Conservation (phyloP, 2,113 vertebrate genomes). For the Choloepus hoffmanni region DNA sequence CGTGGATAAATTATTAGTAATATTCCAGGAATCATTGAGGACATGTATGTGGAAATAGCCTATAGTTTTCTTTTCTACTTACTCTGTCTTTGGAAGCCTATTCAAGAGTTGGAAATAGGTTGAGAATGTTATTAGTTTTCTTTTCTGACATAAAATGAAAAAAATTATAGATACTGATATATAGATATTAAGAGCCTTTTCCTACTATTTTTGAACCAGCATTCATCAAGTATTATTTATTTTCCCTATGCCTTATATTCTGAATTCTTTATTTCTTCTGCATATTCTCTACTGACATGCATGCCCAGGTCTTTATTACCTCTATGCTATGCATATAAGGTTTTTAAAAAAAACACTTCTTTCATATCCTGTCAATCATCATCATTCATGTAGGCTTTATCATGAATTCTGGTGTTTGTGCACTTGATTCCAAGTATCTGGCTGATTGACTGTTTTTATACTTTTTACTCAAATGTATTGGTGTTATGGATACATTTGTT, state of each 20-base stretch:
- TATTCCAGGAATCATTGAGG: not conserved
- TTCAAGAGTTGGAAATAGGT: not conserved
- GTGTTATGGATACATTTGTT: not conserved
- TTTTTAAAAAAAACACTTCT: not conserved
- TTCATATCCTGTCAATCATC: not conserved
- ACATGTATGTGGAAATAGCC: not conserved
- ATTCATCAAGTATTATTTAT: not conserved
- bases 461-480: constrained; percentile 7
- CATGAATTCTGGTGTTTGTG: not conserved
- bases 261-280: constrained; percentile 27
- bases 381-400: not conserved
- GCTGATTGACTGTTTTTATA: not conserved
- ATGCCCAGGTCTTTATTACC: not conserved
- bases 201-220: not conserved
- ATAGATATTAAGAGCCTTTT: not conserved
- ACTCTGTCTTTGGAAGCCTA: not conserved
- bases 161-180: not conserved
- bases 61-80: not conserved
- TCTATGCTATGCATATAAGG: not conserved
- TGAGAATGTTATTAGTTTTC: not conserved
- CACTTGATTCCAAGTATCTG: not conserved
- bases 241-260: not conserved
- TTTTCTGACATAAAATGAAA: not conserved
- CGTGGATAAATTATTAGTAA: not conserved
- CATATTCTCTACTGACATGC: not conserved